phyloP scores from a whole-genome alignment of 2,113 vertebrate genomes.

The Prochilodus magdalenae region DNA sequence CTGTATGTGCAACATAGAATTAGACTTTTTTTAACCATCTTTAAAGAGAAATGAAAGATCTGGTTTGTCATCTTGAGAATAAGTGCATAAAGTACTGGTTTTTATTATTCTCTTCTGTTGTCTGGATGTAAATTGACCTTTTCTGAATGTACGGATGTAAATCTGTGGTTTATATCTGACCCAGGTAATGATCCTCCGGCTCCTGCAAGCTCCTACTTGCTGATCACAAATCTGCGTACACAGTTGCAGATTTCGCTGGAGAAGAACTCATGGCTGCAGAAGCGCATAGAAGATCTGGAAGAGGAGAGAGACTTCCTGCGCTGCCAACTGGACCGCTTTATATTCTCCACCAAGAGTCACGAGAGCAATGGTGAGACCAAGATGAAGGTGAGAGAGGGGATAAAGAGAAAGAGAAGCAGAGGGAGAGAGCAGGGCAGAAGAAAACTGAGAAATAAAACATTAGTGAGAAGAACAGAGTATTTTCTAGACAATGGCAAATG shows the following conservation, averaged over 20 bases:
- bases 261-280: conserved; percentile 90
- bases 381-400: conserved; percentile 47
- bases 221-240: conserved; percentile 82
- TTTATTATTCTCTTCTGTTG: not conserved
- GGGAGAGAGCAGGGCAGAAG: not conserved
- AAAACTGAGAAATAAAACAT: not conserved
- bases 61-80: not conserved
- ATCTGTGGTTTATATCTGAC: not conserved
- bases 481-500: not conserved
- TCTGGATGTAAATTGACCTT: not conserved
- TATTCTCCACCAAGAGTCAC: conserved; percentile 84
- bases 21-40: too few species aligned
- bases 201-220: conserved; percentile 76
- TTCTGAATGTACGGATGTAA: not conserved
- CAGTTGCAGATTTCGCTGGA: conserved; percentile 91
- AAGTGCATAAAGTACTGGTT: not conserved
- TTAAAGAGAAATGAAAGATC: not conserved
- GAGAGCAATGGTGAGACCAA: conserved; percentile 68
- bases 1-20: too few species aligned
- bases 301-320: conserved; percentile 89
- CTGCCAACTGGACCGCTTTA: conserved; percentile 89
- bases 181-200: conserved; percentile 65
- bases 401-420: not conserved
- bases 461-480: not conserved
- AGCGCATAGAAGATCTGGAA: conserved; percentile 89